These are phyloP conservation scores for Phyllopteryx taeniolatus DNA, from an alignment of 2,113 vertebrate species.

Conservation along the genomic window DNA sequence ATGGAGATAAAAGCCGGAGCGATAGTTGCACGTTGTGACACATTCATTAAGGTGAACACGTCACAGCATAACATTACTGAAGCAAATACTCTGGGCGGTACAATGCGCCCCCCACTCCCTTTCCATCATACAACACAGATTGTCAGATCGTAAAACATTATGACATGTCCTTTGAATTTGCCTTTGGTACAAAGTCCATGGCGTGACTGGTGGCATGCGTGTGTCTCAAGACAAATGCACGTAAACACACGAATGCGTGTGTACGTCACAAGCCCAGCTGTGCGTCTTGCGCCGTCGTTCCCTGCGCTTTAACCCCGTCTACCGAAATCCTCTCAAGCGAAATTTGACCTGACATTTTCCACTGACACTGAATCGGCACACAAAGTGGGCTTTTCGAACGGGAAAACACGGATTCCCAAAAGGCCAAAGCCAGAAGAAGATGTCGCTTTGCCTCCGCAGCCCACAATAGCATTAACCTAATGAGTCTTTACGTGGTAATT, in stretches of 20 bases:
- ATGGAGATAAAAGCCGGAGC: constrained; percentile 22
- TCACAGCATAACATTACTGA: constrained; percentile 40
- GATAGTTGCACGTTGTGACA: constrained; percentile 21
- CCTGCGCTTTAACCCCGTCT: constrained; percentile 33
- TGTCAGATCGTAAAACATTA: constrained; percentile 46
- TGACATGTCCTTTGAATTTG: constrained; percentile 54
- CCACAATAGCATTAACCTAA: constrained; percentile 63
- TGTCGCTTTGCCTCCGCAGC: constrained; percentile 50
- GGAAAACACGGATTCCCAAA: constrained; percentile 35
- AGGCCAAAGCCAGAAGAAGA: constrained; percentile 59
- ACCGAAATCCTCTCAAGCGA: constrained; percentile 49
- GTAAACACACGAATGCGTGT: constrained; percentile 12
- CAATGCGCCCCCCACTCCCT: constrained; percentile 25
- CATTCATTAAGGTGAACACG: constrained; percentile 50
- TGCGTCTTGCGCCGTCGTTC: constrained; percentile 10
- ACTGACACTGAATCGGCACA: constrained; percentile 57
- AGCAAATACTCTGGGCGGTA: constrained; percentile 34
- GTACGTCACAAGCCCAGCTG: background rate
- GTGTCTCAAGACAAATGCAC: constrained; percentile 33
- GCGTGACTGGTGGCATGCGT: constrained; percentile 38
- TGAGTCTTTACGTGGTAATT: constrained; percentile 74
- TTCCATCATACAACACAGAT: constrained; percentile 21
- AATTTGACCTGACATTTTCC: constrained; percentile 61
- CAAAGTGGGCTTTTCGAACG: constrained; percentile 28
- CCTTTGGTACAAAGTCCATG: constrained; percentile 41